Base-by-base conservation (phyloP, 2,888 invertebrate species). In the Amblyteles armatorius region DNA sequence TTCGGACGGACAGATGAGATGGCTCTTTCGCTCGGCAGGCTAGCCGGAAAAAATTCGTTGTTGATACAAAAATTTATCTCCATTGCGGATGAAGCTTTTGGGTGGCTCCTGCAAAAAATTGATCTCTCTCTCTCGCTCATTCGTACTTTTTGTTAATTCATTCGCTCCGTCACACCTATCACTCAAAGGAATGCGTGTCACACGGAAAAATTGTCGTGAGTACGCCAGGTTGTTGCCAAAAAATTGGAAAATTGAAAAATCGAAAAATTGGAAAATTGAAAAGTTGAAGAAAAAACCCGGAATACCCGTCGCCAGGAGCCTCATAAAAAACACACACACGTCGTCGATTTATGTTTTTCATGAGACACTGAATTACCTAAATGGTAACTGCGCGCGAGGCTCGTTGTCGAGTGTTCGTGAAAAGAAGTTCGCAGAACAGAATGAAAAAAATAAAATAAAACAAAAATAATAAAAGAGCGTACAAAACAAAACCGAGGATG, bases 401-500 rank as follows among this genome's bases (percentile, higher is more conserved):
- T 71, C 73, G 57, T 40, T 73, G 67, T 74, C 73, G 19, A 60
- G n/a, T 60, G 36, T 74, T 40, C 52, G 68, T 48, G 73, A 82
- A 79, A 84, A 60, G 87, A 83, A 85, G 69, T 86, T 88, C 89
- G 87, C 85, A 81, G 88, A 77, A 40, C 86, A 88, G 87, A 67
- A 77, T 77, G 60, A 85, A 36, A 13, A 13, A 52, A 77, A 19
- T 55, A 52, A 13, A 44, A 13, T 52, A 67, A 73, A 44, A 13
- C 44, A 67, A 73, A 65, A 69, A 93, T 91, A 93, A 92, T 95
- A 95, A 94, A 94, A 95, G 36, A 36, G 2, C 7, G 36, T 9
- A 7, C 1, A 9, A 9, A 36, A 9, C 1, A 50, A 57, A 74
- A 22, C 13, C 19, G 33, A 40, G 44, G 60, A 19, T 60, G 29